Percentiles rank a stretch among this genome's conserved stretches.
Conservation (phyloP, 2,888 invertebrate genomes). For the Synergus umbraculus region DNA sequence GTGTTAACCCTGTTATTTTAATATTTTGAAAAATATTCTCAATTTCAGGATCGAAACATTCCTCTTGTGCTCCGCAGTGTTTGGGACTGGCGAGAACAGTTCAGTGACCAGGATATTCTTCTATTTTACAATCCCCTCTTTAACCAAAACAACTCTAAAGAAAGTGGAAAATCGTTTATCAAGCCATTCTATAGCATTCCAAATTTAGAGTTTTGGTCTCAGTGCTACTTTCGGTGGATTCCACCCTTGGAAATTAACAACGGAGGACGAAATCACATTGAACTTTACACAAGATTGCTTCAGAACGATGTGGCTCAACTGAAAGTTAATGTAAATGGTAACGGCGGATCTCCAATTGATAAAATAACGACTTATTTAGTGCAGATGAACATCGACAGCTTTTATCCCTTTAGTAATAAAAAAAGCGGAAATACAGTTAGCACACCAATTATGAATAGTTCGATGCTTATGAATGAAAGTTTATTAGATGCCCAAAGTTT, state of each 20-base stretch:
- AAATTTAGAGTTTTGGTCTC: conserved; percentile 87
- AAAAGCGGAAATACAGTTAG: conserved; percentile 68
- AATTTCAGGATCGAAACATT: conserved; percentile 76
- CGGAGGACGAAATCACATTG: conserved; percentile 83
- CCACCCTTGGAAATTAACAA: conserved; percentile 87
- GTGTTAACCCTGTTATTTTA: conserved; percentile 59
- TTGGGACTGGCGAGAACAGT: conserved; percentile 96
- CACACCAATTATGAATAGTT: conserved; percentile 79
- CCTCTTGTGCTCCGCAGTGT: conserved; percentile 85
- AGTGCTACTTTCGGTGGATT: conserved; percentile 95
- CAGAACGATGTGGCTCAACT: conserved; percentile 78
- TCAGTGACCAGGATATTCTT: conserved; percentile 87
- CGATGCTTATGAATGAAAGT: conserved; percentile 81
- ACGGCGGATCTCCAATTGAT: conserved; percentile 61
- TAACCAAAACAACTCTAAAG: conserved; percentile 65
- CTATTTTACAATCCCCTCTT: conserved; percentile 93
- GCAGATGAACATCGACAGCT: conserved; percentile 74
- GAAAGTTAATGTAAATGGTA: conserved; percentile 69
- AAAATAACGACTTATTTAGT: conserved; percentile 68
- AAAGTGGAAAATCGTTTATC: conserved; percentile 62
- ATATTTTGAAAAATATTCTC: background rate
- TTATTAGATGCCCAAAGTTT: conserved; percentile 85
- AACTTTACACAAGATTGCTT: conserved; percentile 78
- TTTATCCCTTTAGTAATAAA: conserved; percentile 74
- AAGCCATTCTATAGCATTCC: conserved; percentile 80